These are phyloP conservation scores for Lanistes nyassanus DNA, from an alignment of 1,140 invertebrate species.

Conservation along the genomic window DNA sequence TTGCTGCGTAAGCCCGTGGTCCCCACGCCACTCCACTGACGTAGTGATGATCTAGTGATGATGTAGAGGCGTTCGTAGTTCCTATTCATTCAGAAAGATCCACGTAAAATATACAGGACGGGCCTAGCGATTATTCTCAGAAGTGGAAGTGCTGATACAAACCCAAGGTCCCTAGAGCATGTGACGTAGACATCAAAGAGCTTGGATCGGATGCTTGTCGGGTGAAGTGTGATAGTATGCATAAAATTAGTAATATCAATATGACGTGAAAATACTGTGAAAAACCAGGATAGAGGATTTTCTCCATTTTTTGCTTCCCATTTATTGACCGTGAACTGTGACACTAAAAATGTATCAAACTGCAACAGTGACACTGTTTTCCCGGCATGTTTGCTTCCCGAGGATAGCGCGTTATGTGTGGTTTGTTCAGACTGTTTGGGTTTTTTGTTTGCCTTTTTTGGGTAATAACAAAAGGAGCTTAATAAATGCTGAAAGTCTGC, in stretches of 20 bases:
- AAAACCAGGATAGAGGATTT: too few relatives aligned
- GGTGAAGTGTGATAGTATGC: too few relatives aligned
- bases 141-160: too few relatives aligned
- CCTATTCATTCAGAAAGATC: too few relatives aligned
- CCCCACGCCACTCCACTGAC: constrained; percentile 7
- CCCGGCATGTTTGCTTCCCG: too few relatives aligned
- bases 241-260: too few relatives aligned
- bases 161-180: not conserved
- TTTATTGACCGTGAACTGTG: too few relatives aligned
- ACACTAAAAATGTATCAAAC: not conserved
- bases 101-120: not conserved
- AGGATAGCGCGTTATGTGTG: too few relatives aligned
- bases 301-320: too few relatives aligned
- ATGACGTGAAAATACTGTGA: too few relatives aligned
- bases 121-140: not conserved
- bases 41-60: too few relatives aligned
- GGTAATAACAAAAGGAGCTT: not conserved
- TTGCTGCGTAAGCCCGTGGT: constrained; percentile 42
- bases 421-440: not conserved
- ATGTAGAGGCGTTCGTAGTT: too few relatives aligned
- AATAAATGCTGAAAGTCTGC: not conserved
- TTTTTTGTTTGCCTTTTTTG: not conserved
- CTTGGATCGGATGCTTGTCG: not conserved
- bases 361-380: not conserved
- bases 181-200: not conserved